Conservation (phyloP, 2,888 invertebrate species). For the Drosophila neotestacea region DNA sequence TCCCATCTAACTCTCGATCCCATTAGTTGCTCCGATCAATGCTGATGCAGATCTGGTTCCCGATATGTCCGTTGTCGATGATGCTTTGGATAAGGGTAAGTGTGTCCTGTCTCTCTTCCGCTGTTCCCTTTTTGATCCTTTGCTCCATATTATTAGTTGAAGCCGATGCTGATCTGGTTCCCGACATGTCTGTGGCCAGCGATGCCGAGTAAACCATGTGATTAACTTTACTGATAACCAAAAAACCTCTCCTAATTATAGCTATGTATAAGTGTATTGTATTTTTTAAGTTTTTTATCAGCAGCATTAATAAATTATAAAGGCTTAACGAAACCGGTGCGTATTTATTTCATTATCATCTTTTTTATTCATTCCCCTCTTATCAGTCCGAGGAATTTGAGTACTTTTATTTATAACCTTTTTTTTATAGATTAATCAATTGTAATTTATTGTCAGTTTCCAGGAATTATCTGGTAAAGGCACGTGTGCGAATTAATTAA, state of each 20-base stretch:
- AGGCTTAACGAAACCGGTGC: slow-evolving; percentile 31
- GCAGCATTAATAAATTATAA: slow-evolving; percentile 65
- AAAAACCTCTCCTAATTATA: slow-evolving; percentile 22
- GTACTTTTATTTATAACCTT: neutral
- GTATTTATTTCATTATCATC: slow-evolving; percentile 14
- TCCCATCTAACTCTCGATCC: neutral
- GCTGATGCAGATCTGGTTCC: slow-evolving; percentile 36
- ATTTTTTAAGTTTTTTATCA: slow-evolving; percentile 55
- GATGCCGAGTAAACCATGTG: slow-evolving; percentile 50
- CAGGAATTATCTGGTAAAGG: slow-evolving; percentile 22
- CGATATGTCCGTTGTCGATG: slow-evolving; percentile 43
- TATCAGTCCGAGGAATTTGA: neutral
- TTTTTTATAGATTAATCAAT: slow-evolving; percentile 23
- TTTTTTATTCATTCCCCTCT: slow-evolving; percentile 1
- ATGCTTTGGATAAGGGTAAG: slow-evolving; percentile 32
- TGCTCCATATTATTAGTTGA: slow-evolving; percentile 2
- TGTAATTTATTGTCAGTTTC: slow-evolving; percentile 56
- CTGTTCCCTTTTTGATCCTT: neutral
- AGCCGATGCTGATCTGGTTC: slow-evolving; percentile 30
- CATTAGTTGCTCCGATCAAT: slow-evolving; percentile 1
- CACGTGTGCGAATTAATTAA: slow-evolving; percentile 19
- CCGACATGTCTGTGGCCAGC: slow-evolving; percentile 64
- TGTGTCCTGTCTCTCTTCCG: neutral
- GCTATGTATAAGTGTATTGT: slow-evolving; percentile 58
- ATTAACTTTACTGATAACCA: neutral